A percentile compares a stretch with the other conserved stretches of the same genome.
phyloP scores from a whole-genome alignment of 1,140 invertebrate species.

The Maniola jurtina region DNA sequence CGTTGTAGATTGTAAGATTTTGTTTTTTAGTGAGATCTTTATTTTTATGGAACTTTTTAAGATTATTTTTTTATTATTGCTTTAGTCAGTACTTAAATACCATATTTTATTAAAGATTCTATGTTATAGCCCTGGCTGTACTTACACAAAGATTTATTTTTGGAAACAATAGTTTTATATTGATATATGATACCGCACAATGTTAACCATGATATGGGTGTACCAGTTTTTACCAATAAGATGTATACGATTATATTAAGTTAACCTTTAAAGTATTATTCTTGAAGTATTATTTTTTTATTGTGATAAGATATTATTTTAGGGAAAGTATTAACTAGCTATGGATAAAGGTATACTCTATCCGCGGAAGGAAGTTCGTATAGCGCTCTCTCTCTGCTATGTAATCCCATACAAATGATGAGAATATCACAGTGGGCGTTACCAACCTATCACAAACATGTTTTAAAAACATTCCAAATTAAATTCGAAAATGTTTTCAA shows the following conservation, averaged over 20 bases:
- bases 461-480: too few relatives aligned
- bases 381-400: too few relatives aligned
- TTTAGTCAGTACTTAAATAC: slow-evolving; percentile 59
- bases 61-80: slow-evolving; percentile 53
- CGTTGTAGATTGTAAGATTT: slow-evolving; percentile 64
- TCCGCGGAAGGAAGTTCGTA: too few relatives aligned
- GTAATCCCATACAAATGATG: too few relatives aligned
- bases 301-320: slow-evolving; percentile 75
- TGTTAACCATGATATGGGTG: slow-evolving; percentile 44
- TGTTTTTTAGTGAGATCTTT: slow-evolving; percentile 69
- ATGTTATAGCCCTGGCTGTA: slow-evolving; percentile 53
- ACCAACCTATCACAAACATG: too few relatives aligned
- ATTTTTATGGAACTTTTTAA: slow-evolving; percentile 52
- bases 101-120: slow-evolving; percentile 46
- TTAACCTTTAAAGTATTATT: slow-evolving; percentile 73
- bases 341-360: slow-evolving; percentile 70
- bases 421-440: too few relatives aligned
- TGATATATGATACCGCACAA: slow-evolving; percentile 32
- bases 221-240: slow-evolving; percentile 54
- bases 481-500: too few relatives aligned
- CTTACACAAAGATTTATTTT: slow-evolving; percentile 56
- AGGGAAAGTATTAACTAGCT: slow-evolving; percentile 65
- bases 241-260: slow-evolving; percentile 70
- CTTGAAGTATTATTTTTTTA: slow-evolving; percentile 73
- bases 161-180: slow-evolving; percentile 33